Evolutionary conservation across 2,888 invertebrate species (phyloP).

Genomic region (Mylabris sibirica): DNA sequence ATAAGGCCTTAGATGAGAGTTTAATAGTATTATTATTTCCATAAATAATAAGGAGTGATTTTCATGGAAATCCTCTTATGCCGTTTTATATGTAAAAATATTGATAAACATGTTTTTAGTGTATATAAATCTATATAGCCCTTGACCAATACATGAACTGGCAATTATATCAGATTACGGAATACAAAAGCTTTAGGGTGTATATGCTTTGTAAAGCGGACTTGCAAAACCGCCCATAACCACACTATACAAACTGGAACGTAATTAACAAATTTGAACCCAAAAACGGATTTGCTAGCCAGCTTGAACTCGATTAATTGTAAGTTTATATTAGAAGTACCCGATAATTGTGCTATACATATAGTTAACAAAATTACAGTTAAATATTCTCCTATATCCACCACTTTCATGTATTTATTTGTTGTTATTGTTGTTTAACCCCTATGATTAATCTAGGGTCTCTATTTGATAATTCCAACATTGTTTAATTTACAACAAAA

Average conservation of each 20-base stretch:
- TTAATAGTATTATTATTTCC: conserved; percentile 6
- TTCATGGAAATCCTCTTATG: conserved; percentile 2
- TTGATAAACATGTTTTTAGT: conserved; percentile 4
- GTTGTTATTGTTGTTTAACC: neutral
- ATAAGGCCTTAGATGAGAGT: neutral
- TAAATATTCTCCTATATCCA: neutral
- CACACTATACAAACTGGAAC: conserved; percentile 10
- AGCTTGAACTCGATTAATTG: neutral
- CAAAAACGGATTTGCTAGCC: conserved; percentile 2
- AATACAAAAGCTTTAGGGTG: conserved; percentile 31
- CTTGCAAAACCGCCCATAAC: conserved; percentile 26
- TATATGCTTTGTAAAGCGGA: conserved; percentile 26
- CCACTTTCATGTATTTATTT: neutral
- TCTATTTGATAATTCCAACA: neutral
- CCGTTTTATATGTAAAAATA: conserved; percentile 6
- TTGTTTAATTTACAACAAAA: neutral
- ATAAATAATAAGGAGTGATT: conserved; percentile 1
- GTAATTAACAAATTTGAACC: conserved; percentile 1
- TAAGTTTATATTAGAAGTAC: neutral
- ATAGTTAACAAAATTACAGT: neutral
- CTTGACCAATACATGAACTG: conserved; percentile 30
- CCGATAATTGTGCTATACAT: neutral
- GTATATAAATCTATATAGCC: conserved; percentile 15
- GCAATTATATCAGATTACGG: conserved; percentile 35
- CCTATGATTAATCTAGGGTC: neutral